Conservation (phyloP, 1,140 invertebrate species). For the Ctenoplectra terminalis region DNA sequence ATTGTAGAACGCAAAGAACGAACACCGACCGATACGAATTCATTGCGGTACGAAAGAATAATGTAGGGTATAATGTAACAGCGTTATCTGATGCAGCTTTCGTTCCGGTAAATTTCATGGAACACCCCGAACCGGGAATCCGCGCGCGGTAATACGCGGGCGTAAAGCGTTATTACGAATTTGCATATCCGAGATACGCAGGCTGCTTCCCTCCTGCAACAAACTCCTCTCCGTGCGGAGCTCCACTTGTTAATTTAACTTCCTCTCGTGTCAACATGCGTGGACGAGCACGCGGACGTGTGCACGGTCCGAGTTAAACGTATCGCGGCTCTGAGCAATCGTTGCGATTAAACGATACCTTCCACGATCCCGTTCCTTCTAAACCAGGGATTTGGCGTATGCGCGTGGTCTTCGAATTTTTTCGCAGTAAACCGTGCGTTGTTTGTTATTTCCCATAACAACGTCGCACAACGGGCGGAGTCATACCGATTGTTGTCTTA, state of each 20-base stretch:
- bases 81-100: slow-evolving; percentile 38
- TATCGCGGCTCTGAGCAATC: slow-evolving; percentile 17
- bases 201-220: slow-evolving; percentile 32
- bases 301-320: neutral
- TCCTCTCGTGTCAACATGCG: slow-evolving; percentile 5
- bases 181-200: slow-evolving; percentile 53
- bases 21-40: neutral
- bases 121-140: neutral
- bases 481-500: too few species aligned
- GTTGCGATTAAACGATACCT: slow-evolving; percentile 31
- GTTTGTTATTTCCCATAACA: too few species aligned
- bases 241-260: slow-evolving; percentile 47
- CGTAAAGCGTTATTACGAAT: slow-evolving; percentile 43
- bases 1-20: neutral
- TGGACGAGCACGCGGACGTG: neutral
- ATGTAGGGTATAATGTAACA: slow-evolving; percentile 4
- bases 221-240: neutral
- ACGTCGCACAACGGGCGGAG: too few species aligned
- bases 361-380: neutral
- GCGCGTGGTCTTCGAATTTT: neutral
- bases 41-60: neutral
- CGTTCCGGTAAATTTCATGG: slow-evolving; percentile 49
- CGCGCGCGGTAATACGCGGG: slow-evolving; percentile 10
- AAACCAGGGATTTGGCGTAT: neutral
- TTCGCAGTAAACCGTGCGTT: too few species aligned